Evolutionary conservation across 2,797 vertebrate species (phyloP), one percentile per base, ranked within the genome.

Genomic region (Sebastes itinus): DNA sequence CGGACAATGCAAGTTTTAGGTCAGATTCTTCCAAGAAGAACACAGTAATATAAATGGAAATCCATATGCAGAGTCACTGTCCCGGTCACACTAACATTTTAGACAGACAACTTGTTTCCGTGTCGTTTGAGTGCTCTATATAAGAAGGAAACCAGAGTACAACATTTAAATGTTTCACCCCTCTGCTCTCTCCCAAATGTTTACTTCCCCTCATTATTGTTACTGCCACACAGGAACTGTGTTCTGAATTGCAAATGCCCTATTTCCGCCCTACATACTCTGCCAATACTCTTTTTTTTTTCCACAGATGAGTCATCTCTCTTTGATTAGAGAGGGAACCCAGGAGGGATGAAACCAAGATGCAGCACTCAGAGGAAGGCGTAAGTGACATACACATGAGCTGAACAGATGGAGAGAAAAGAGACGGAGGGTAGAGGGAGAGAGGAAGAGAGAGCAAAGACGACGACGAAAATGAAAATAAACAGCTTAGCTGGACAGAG

Each of bases 251-350:
- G 73, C 70, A 85, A 80, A 83, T 54, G 68, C 49, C 84, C 88
- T 68, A 73, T 70, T 88, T 87, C 74, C 7, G 66, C 60, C 80
- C 78, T 80, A 76, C 58, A 84, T 84, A 80, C 81, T 68, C 77
- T 86, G 83, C 87, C 83, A 85, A 83, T 74, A 84, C 59, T 74
- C 72, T 58, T 84, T 85, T 85, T 78, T 85, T 85, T 78, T 84
- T 9, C 4, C 6, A 81, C 52, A 75, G 78, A 90, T 89, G 91
- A 92, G 86, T 93, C 91, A 90, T 86, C 68, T 3, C 55, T 70
- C 83, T 91, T 87, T 85, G 76, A 89, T 82, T 88, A 85, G 46
- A 89, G 65, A 35, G 46, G n/a, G 27, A 88, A 85, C 80, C 81
- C 70, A 63, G 32, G 77, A 88, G 87, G 64, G 89, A 69, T 70